Evolutionary conservation across 2,888 invertebrate genomes (phyloP), one percentile per base, ranked within the genome.

Genomic region (Pherbina coryleti): DNA sequence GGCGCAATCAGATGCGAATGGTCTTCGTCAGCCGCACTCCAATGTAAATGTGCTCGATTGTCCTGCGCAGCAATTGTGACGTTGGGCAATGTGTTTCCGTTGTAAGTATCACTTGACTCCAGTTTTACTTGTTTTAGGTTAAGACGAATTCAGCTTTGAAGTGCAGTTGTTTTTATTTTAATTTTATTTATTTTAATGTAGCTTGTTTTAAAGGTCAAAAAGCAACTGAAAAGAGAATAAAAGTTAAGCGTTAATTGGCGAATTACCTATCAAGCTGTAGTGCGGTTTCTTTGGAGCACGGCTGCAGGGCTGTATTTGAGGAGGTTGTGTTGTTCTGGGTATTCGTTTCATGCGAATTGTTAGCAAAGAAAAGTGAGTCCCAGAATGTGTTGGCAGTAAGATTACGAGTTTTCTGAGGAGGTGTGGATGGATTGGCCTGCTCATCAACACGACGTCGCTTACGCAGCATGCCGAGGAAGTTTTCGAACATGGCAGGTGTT

Each of bases 391-490:
- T 76, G 22, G n/a, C 51, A 28, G 31, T 4, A 3, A 49, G 28
- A 49, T 37, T 70, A n/a, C 25, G 31, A n/a, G 57, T 11, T 34
- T 28, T 31, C 11, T 37, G 25, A 7, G 53, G 22, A 22, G 9
- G 19, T 25, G 25, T 2, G 49, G 62, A 69, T 79, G 69, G 75
- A 9, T 73, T 81, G 83, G 60, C 17, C 22, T 66, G 55, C 55
- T 83, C 82, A 70, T 88, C 85, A 57, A 83, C 81, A 67, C 88
- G 88, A 11, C 88, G 88, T 44, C 89, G 86, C 82, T 88, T 88
- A 69, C 84, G 85, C 75, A 88, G 83, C 81, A 88, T 88, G 69
- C 87, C 84, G 25, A 87, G 81, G 70, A 88, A 81, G 79, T 85
- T 88, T 55, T 84, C 86, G 76, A 88, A 83, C 88, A 88, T 88